phyloP scores from a whole-genome alignment of 2,888 invertebrate species.

The Patella depressa region DNA sequence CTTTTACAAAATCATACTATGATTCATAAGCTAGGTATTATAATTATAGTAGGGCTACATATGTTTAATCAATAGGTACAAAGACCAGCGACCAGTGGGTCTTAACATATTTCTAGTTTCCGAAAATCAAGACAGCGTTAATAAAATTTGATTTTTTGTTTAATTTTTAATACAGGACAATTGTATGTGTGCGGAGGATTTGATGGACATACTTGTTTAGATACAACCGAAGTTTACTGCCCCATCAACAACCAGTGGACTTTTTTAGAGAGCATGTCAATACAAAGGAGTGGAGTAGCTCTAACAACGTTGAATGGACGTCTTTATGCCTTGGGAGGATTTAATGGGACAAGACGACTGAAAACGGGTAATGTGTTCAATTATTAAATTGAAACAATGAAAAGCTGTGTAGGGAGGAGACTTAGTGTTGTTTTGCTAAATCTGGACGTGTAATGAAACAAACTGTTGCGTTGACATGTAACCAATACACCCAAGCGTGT shows the following conservation, averaged over 20 bases:
- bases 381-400: too few relatives aligned
- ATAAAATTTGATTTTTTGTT: background rate
- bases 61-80: too few relatives aligned
- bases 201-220: constrained; percentile 83
- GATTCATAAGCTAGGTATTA: too few relatives aligned
- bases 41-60: too few relatives aligned
- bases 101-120: too few relatives aligned
- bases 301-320: constrained; percentile 79
- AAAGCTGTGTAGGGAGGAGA: too few relatives aligned
- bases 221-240: constrained; percentile 83
- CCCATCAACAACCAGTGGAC: constrained; percentile 80
- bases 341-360: constrained; percentile 81
- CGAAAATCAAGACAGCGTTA: background rate
- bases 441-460: too few relatives aligned
- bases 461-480: too few relatives aligned
- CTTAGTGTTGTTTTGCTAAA: too few relatives aligned
- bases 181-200: constrained; percentile 87
- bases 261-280: constrained; percentile 79
- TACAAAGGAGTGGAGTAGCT: constrained; percentile 83
- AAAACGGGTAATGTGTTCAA: constrained; percentile 74
- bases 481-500: too few relatives aligned
- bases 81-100: too few relatives aligned
- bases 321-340: constrained; percentile 86
- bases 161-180: constrained; percentile 70
- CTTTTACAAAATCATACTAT: too few relatives aligned